These are phyloP conservation scores for Graptemys geographica DNA, from an alignment of 2,797 vertebrate genomes.

Conservation along the genomic window DNA sequence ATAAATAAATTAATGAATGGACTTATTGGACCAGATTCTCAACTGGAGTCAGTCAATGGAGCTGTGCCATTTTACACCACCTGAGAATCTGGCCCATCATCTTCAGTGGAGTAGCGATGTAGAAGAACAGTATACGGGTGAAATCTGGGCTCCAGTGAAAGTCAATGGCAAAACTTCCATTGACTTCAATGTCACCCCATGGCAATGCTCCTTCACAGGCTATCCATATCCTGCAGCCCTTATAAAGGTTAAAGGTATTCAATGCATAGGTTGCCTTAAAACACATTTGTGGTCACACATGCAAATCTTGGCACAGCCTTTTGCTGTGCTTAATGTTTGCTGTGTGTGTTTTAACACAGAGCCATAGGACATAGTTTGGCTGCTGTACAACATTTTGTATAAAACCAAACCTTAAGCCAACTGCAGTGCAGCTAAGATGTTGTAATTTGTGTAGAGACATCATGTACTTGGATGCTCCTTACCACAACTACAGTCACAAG, in stretches of 20 bases:
- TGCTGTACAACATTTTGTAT: constrained; percentile 58
- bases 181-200: not conserved
- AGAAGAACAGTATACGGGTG: not conserved
- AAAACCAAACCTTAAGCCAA: constrained; percentile 54
- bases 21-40: not conserved
- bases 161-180: not conserved
- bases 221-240: not conserved
- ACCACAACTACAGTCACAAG: constrained; percentile 69
- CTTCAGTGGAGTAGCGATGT: not conserved
- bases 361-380: constrained; percentile 66
- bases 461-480: constrained; percentile 70
- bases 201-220: not conserved
- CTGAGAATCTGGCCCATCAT: not conserved
- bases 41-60: not conserved
- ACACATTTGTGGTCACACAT: constrained; percentile 56
- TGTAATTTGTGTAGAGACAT: constrained; percentile 72
- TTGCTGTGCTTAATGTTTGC: constrained; percentile 66
- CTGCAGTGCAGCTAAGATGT: constrained; percentile 71
- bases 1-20: no score
- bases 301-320: constrained; percentile 50
- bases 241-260: constrained; percentile 36
- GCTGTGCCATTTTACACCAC: not conserved
- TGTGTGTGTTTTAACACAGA: constrained; percentile 55
- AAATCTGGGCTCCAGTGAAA: not conserved
- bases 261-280: constrained; percentile 39